phyloP scores from a whole-genome alignment of 2,797 vertebrate genomes.

The Hylomyscus alleni region DNA sequence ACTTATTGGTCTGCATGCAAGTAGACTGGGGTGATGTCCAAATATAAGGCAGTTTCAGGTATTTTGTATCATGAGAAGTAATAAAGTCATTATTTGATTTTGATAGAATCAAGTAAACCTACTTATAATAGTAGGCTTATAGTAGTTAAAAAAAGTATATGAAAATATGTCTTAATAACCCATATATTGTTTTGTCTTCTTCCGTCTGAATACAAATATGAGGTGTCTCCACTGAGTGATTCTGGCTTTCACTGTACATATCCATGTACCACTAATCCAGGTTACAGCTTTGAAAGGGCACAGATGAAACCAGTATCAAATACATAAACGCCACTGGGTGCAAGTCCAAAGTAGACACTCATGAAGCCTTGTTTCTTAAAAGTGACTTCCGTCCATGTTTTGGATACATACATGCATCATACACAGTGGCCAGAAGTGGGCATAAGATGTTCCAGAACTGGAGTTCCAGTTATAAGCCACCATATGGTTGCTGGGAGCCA shows the following conservation, averaged over 20 bases:
- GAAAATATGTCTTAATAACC: neutral
- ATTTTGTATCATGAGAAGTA: neutral
- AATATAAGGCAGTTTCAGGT: neutral
- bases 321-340: neutral
- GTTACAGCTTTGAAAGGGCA: neutral
- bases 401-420: neutral
- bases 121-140: neutral
- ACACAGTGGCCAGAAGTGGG: neutral
- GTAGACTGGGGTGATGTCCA: neutral
- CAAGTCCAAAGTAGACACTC: slow-evolving; percentile 4
- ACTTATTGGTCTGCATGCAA: neutral
- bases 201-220: neutral
- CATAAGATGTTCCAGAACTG: neutral
- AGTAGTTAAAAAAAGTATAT: fast-evolving
- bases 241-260: neutral
- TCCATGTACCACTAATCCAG: neutral
- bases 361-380: neutral
- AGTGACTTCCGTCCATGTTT: neutral
- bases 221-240: neutral
- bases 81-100: neutral
- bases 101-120: neutral
- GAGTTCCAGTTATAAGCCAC: neutral
- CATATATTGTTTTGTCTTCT: neutral
- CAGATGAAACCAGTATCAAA: neutral
- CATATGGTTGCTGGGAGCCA: neutral